phyloP scores from a whole-genome alignment of 2,888 invertebrate species.

The Aromia moschata region DNA sequence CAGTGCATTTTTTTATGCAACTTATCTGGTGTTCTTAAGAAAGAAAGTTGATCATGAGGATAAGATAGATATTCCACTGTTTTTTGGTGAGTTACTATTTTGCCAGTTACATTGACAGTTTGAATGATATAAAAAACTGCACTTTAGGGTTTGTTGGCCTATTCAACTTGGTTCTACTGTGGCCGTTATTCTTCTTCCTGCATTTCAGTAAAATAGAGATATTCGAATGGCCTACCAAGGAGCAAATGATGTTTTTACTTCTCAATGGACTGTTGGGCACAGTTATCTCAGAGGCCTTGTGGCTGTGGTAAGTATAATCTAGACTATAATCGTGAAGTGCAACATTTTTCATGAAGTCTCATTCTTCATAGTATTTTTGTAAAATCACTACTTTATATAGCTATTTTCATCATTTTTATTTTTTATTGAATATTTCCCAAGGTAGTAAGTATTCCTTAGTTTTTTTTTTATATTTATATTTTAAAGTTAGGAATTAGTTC shows the following conservation, averaged over 20 bases:
- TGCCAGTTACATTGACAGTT: too few relatives aligned
- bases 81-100: conserved; percentile 90
- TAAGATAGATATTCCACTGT: conserved; percentile 92
- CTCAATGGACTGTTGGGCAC: conserved; percentile 92
- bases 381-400: too few relatives aligned
- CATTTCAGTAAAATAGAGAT: conserved; percentile 84
- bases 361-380: too few relatives aligned
- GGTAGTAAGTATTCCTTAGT: too few relatives aligned
- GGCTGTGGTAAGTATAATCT: conserved; percentile 85
- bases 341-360: too few relatives aligned
- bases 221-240: conserved; percentile 85
- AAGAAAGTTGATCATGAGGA: conserved; percentile 91
- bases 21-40: conserved; percentile 88
- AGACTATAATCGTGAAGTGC: too few relatives aligned
- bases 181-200: conserved; percentile 89
- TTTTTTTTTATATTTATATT: too few relatives aligned
- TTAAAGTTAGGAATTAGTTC: too few relatives aligned
- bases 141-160: conserved; percentile 90
- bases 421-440: too few relatives aligned
- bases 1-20: conserved; percentile 89
- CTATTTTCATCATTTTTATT: too few relatives aligned
- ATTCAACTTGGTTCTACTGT: conserved; percentile 85
- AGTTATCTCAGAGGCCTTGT: conserved; percentile 88
- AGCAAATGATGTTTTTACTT: conserved; percentile 81
- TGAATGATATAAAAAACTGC: conserved; percentile 11